Evolutionary conservation across 1,140 invertebrate genomes (phyloP).

Genomic region (Rhagoletis pomonella): DNA sequence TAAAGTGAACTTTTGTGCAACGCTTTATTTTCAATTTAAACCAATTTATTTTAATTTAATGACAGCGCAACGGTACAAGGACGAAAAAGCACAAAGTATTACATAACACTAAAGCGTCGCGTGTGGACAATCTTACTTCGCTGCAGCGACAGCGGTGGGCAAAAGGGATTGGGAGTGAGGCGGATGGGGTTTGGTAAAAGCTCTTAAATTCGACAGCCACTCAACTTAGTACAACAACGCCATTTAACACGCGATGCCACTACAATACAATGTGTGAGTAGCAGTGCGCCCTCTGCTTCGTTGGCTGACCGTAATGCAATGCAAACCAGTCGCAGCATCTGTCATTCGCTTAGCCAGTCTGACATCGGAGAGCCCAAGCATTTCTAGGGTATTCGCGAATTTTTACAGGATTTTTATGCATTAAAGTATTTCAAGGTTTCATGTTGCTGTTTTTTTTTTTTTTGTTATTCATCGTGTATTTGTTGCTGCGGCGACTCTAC

Average conservation of each 20-base stretch:
- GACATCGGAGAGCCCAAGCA: background rate
- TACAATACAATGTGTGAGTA: background rate
- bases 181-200: background rate
- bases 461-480: background rate
- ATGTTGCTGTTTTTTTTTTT: background rate
- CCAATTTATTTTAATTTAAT: conserved; percentile 48
- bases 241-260: background rate
- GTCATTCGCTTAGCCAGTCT: background rate
- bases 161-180: background rate
- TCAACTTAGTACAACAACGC: conserved; percentile 30
- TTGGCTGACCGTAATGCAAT: background rate
- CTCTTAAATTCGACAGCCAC: conserved; percentile 27
- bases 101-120: background rate
- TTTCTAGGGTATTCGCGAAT: background rate
- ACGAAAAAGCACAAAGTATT: conserved; percentile 6
- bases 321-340: background rate
- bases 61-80: conserved; percentile 26
- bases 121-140: background rate
- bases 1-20: conserved; percentile 39
- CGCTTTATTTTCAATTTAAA: conserved; percentile 52
- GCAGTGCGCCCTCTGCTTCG: background rate
- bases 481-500: background rate
- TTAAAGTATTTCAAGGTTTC: conserved; percentile 7
- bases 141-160: no score
- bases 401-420: background rate